Percentiles rank a stretch among this genome's conserved stretches.
These are phyloP conservation scores for Genyomyrus donnyi DNA, from an alignment of 2,113 vertebrate species.

Conservation along the genomic window DNA sequence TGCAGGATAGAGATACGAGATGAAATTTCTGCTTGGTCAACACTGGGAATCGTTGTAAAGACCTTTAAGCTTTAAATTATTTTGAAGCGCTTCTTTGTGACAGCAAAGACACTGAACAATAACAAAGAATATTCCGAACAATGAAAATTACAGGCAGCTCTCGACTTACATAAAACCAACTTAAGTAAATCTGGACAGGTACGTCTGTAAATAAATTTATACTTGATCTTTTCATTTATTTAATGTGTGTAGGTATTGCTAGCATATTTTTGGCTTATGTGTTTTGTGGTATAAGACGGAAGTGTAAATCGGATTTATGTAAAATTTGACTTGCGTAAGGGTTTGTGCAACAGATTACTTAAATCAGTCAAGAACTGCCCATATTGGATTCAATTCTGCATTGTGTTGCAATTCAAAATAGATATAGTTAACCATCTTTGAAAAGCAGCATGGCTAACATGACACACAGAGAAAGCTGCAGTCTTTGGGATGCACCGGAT, in stretches of 20 bases:
- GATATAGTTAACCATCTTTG: neutral
- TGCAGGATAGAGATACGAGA: neutral
- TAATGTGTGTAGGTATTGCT: neutral
- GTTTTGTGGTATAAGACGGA: neutral
- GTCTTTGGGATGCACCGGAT: neutral
- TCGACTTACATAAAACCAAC: neutral
- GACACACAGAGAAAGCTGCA: neutral
- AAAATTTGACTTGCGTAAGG: neutral
- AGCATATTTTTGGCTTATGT: neutral
- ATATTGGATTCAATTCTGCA: neutral
- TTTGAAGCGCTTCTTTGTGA: neutral
- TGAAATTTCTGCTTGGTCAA: neutral
- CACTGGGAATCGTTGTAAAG: neutral
- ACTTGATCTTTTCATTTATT: neutral
- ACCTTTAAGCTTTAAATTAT: neutral
- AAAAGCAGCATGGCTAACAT: neutral
- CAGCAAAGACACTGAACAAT: neutral
- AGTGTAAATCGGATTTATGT: neutral
- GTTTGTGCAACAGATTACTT: neutral
- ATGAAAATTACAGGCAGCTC: neutral
- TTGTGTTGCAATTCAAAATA: neutral
- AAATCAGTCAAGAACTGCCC: neutral
- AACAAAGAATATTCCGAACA: neutral
- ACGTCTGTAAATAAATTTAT: neutral
- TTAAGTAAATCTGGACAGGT: neutral